phyloP scores from a whole-genome alignment of 2,113 vertebrate species.

The Otus sunia region DNA sequence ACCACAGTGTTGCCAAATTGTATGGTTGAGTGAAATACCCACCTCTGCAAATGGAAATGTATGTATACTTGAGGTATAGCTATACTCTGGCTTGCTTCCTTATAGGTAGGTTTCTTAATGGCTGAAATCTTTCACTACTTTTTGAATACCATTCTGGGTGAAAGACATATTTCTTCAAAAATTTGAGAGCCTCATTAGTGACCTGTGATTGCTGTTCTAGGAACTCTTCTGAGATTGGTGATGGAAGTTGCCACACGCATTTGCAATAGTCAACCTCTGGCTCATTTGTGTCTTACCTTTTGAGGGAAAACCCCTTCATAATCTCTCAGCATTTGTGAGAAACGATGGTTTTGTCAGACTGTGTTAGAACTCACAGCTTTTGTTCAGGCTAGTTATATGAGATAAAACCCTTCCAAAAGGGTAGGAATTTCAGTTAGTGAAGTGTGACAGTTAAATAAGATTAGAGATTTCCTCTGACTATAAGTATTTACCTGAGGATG shows the following conservation, averaged over 20 bases:
- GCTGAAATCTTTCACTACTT: not conserved
- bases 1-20: not conserved
- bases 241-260: not conserved
- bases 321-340: not conserved
- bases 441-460: not conserved
- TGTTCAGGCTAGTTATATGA: constrained; percentile 11
- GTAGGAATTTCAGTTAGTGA: not conserved
- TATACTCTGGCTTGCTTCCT: not conserved
- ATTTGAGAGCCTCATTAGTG: not conserved
- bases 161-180: not conserved
- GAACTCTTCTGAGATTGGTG: not conserved
- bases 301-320: not conserved
- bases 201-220: not conserved
- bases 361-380: constrained; percentile 31
- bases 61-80: not conserved
- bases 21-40: not conserved
- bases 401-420: not conserved
- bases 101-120: not conserved
- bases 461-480: not conserved
- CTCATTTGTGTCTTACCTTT: not conserved
- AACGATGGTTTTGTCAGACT: not conserved
- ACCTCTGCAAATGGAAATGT: not conserved
- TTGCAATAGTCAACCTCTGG: not conserved
- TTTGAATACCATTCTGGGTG: not conserved
- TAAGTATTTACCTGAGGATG: not conserved